Conservation (phyloP, 53 echinoderm and acorn worm species). For the Temnopleurus reevesii region DNA sequence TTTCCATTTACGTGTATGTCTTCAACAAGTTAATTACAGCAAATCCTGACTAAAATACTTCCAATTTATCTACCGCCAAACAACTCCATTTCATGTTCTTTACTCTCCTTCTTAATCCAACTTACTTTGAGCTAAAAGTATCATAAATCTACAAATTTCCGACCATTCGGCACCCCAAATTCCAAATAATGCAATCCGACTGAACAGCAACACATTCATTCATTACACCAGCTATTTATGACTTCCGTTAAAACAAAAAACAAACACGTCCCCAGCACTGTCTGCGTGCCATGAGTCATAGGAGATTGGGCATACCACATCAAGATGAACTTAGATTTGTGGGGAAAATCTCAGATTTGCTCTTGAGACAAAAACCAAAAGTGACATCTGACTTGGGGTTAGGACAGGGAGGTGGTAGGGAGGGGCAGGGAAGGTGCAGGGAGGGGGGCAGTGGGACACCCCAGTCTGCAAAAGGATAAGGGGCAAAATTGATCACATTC, state of each 20-base stretch:
- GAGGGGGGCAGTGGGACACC: too few species aligned
- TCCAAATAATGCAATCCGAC: too few species aligned
- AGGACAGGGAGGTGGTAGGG: too few species aligned
- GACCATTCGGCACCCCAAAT: background rate
- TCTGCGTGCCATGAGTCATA: conserved; percentile 6
- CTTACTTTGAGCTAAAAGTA: background rate
- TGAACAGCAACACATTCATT: background rate
- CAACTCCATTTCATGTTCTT: too few species aligned
- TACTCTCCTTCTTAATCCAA: too few species aligned
- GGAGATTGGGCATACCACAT: background rate
- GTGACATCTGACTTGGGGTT: background rate
- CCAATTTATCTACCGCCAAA: too few species aligned
- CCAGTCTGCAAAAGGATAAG: too few species aligned
- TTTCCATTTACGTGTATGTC: too few species aligned
- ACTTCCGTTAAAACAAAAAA: conserved; percentile 37
- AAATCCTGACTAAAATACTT: too few species aligned
- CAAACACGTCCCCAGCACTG: conserved; percentile 2
- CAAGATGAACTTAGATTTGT: background rate
- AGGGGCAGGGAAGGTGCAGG: too few species aligned
- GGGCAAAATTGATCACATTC: too few species aligned
- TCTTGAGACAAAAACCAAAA: conserved; percentile 25
- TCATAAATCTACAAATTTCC: conserved; percentile 5
- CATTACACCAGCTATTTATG: conserved; percentile 33
- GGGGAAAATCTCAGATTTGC: background rate
- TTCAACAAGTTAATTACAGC: too few species aligned